phyloP scores from a whole-genome alignment of 2,113 vertebrate genomes.

The Podarcis raffonei region DNA sequence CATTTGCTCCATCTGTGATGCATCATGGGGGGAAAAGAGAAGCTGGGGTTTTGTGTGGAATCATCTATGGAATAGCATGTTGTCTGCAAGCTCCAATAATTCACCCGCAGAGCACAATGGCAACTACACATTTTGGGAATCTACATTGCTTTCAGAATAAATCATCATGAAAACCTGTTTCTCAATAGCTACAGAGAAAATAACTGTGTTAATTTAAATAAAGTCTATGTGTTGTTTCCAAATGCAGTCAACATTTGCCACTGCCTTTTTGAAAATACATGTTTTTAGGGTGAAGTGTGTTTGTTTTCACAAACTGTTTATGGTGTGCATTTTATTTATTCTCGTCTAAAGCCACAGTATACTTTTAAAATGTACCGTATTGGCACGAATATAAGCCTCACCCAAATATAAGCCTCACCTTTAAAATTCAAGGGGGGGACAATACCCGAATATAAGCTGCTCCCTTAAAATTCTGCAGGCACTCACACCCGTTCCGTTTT shows the following conservation, averaged over 20 bases:
- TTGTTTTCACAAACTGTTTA: not conserved
- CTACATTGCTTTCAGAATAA: slow-evolving; percentile 40
- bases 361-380: too few species aligned
- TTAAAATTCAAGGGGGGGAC: too few species aligned
- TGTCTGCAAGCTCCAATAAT: slow-evolving; percentile 17
- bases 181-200: slow-evolving; percentile 4
- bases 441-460: too few species aligned
- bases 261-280: not conserved
- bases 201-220: not conserved
- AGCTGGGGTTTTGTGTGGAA: slow-evolving; percentile 55
- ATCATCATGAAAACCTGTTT: slow-evolving; percentile 34
- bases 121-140: slow-evolving; percentile 24
- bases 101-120: slow-evolving; percentile 3
- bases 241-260: not conserved
- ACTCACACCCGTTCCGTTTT: too few species aligned
- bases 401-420: too few species aligned
- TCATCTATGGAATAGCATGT: slow-evolving; percentile 65
- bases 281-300: not conserved
- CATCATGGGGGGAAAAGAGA: slow-evolving; percentile 40
- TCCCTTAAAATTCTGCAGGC: too few species aligned
- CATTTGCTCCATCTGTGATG: slow-evolving; percentile 82
- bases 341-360: not conserved
- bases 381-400: too few species aligned
- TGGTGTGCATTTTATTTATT: not conserved
- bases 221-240: not conserved